These are phyloP conservation scores for Cydia strobilella DNA, from an alignment of 1,140 invertebrate genomes.

Conservation along the genomic window DNA sequence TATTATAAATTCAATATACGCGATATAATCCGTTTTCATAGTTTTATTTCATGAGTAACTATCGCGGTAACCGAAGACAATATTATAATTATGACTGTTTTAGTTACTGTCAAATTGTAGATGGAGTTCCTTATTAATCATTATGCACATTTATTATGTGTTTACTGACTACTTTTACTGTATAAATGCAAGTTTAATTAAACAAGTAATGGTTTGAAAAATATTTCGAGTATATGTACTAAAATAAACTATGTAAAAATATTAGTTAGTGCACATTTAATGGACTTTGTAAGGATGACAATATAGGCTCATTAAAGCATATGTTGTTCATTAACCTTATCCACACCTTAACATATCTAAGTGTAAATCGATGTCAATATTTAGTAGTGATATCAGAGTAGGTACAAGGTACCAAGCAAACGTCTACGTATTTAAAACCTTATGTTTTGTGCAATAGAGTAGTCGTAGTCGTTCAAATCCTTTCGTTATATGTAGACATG, in stretches of 20 bases:
- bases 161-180: no score
- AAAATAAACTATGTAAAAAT: no score
- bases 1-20: no score
- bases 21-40: no score
- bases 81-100: no score
- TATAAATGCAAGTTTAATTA: no score
- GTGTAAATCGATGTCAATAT: constrained; percentile 44
- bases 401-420: neutral
- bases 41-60: no score
- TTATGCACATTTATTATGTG: neutral
- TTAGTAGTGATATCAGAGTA: neutral
- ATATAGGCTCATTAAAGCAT: neutral
- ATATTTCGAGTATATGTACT: no score
- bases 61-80: no score
- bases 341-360: constrained; percentile 33
- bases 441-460: neutral
- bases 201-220: no score
- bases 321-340: constrained; percentile 34
- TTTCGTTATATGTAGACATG: neutral
- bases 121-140: neutral
- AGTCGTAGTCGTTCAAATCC: constrained; percentile 9
- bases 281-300: neutral
- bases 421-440: neutral
- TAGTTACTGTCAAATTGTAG: no score
- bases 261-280: neutral